Evolutionary conservation across 2,888 invertebrate genomes (phyloP), one percentile per base, ranked within the genome.

Genomic region (Drosophila atripex): DNA sequence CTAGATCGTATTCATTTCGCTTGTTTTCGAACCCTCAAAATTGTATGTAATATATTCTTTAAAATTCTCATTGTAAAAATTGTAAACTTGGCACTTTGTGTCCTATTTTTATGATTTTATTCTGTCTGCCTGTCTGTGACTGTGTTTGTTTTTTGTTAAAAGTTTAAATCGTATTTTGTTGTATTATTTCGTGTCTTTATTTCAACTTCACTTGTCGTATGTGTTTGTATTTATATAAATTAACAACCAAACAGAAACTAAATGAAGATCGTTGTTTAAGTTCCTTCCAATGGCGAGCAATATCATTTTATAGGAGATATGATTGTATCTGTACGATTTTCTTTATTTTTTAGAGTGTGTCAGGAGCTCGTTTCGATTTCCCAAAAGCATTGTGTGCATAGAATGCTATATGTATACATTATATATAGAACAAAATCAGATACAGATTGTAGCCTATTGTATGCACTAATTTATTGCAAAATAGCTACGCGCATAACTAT

Each of bases 381-480:
- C 72, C 50, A 51, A 60, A 50, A 45, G 52, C 63, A 64, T 64
- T 64, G 63, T 51, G 64, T 64, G 64, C 51, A 66, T 53, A 54
- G 28, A 28, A 28, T 28, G 28, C 28, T 71, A 63, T 72, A 41
- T 60, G 61, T 54, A 61, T 70, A 73, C 46, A 79, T 59, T 41
- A 59, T 53, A 55, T 51, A 56, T 30, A 54, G 59, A 71, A 60
- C 50, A 66, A 49, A 68, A 57, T 54, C 52, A 41, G 54, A 76
- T 60, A 78, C 63, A 56, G 59, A 80, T 82, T 71, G 66, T 72
- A 68, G 73, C 68, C 77, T 61, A 71, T 83, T 71, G 64, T 71
- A 79, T 85, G 72, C 85, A 82, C 66, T 83, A 83, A 80, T 79
- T 83, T 83, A 77, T 80, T 75, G 84, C 80, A 73, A 73, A 73